phyloP scores from a whole-genome alignment of 2,797 vertebrate genomes.

The Sebastes melanostomus region DNA sequence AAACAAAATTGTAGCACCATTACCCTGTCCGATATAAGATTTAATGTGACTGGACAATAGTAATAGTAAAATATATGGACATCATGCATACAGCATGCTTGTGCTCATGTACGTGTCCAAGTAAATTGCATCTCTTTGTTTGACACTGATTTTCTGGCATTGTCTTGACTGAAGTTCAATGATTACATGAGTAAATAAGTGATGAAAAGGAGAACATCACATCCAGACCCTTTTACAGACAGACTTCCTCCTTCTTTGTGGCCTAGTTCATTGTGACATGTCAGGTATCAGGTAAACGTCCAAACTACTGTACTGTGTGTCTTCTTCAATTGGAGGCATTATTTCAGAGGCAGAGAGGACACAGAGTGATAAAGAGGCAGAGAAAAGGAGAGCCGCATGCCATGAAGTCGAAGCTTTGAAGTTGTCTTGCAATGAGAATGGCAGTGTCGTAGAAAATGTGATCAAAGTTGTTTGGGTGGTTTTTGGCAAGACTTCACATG shows the following conservation, averaged over 20 bases:
- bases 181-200: neutral
- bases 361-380: neutral
- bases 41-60: neutral
- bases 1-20: neutral
- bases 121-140: neutral
- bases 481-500: neutral
- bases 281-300: neutral
- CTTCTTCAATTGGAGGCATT: neutral
- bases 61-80: neutral
- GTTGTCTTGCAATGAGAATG: slow-evolving; percentile 2
- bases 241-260: neutral
- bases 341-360: neutral
- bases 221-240: neutral
- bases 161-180: neutral
- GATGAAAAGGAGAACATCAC: neutral
- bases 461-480: neutral
- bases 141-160: neutral
- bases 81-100: neutral
- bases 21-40: neutral
- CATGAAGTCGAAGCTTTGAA: slow-evolving; percentile 24
- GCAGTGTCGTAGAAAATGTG: slow-evolving; percentile 1
- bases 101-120: neutral
- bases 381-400: neutral
- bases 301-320: neutral
- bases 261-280: neutral